A percentile compares a stretch with the other conserved stretches of the same genome.
Evolutionary conservation across 92 coral and sea anemone species (phyloP).

Genomic region (Umimayanthus chanpuru): DNA sequence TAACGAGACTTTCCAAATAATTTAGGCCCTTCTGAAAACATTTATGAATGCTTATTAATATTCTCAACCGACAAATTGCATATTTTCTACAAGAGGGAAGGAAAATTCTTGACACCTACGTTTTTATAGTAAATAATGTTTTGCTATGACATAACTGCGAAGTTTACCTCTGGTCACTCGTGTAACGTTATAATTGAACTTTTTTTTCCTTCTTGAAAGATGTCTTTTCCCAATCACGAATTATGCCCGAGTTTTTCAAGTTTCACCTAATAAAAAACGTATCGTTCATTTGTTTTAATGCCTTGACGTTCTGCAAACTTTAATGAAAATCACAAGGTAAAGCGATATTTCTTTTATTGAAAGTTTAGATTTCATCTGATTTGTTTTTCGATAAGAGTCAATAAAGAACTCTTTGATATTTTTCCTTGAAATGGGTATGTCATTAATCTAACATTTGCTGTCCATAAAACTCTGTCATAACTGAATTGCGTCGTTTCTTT

Average conservation of each 20-base stretch:
- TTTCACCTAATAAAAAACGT: background rate
- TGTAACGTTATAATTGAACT: background rate
- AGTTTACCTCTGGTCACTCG: background rate
- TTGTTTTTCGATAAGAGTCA: background rate
- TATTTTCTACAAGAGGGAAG: background rate
- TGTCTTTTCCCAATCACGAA: background rate
- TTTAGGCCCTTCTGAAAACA: background rate
- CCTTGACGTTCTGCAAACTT: background rate
- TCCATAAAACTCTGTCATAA: background rate
- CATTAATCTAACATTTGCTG: background rate
- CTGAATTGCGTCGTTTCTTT: background rate
- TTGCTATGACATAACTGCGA: background rate
- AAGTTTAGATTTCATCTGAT: background rate
- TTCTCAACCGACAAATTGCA: background rate
- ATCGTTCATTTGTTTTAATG: background rate
- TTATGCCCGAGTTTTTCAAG: background rate
- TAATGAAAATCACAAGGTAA: conserved; percentile 2
- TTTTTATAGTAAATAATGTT: no score
- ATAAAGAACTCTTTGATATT: background rate
- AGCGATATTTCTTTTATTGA: background rate
- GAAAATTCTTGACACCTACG: background rate
- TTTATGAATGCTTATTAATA: background rate
- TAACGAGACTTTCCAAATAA: background rate
- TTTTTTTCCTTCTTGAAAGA: background rate
- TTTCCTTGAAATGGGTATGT: background rate